Conservation (phyloP, 2,113 vertebrate genomes). For the human region DNA sequence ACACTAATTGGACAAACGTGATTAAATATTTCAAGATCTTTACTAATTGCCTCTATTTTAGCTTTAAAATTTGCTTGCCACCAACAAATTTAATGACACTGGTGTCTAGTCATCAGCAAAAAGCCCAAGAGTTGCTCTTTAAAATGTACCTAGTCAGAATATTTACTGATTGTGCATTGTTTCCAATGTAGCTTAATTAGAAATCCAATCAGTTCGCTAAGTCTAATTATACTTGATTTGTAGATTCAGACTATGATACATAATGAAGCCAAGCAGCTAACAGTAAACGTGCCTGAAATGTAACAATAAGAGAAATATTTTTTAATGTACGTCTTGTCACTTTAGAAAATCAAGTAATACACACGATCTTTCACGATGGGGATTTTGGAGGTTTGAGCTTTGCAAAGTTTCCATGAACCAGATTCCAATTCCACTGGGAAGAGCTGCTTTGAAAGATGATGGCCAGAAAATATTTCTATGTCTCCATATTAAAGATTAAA, state of each 20-base stretch:
- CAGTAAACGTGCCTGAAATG: constrained; percentile 90
- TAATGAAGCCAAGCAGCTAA: constrained; percentile 90
- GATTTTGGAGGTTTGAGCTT: constrained; percentile 78
- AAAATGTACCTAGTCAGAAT: constrained; percentile 94
- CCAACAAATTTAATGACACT: constrained; percentile 94
- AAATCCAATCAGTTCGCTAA: constrained; percentile 93
- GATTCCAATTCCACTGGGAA: constrained; percentile 67
- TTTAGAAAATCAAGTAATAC: constrained; percentile 83
- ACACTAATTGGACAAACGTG: constrained; percentile 99
- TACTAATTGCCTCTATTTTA: constrained; percentile 99
- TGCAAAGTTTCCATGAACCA: constrained; percentile 63
- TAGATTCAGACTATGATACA: constrained; percentile 92
- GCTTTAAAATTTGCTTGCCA: constrained; percentile 97
- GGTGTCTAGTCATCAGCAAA: constrained; percentile 93
- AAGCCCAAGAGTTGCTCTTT: constrained; percentile 93
- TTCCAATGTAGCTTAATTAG: constrained; percentile 93
- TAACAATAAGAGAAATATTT: constrained; percentile 90
- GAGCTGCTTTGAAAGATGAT: constrained; percentile 42
- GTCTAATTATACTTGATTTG: constrained; percentile 94
- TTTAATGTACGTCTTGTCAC: constrained; percentile 84
- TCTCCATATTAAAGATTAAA: constrained; percentile 73
- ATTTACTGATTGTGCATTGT: constrained; percentile 93
- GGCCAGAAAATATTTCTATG: constrained; percentile 70
- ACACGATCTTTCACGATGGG: constrained; percentile 78
- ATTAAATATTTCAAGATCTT: constrained; percentile 99